Percentiles rank a stretch among this genome's conserved stretches.
phyloP scores from a whole-genome alignment of 2,888 invertebrate genomes.

The Taphrorychus bicolor region DNA sequence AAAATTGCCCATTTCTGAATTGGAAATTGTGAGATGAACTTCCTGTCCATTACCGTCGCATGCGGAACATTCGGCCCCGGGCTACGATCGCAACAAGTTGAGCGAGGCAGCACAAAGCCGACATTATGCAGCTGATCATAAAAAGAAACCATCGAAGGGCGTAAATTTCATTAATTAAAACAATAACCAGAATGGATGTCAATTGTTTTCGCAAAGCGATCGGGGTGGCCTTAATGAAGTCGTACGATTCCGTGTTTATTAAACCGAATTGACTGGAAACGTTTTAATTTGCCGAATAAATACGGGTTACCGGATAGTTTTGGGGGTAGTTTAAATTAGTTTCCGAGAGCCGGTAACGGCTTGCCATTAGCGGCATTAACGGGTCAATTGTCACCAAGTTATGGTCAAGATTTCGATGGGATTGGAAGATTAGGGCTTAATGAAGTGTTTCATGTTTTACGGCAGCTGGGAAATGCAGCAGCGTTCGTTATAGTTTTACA shows the following conservation, averaged over 20 bases:
- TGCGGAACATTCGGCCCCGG: background rate
- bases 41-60: background rate
- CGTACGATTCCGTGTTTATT: conserved; percentile 37
- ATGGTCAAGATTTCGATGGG: conserved; percentile 9
- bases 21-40: background rate
- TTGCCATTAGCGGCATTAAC: conserved; percentile 17
- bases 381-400: conserved; percentile 14
- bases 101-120: conserved; percentile 4
- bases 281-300: conserved; percentile 38
- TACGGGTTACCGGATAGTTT: conserved; percentile 32
- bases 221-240: conserved; percentile 29
- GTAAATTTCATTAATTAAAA: conserved; percentile 46
- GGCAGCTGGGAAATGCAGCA: no score
- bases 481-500: no score
- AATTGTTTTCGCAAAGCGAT: conserved; percentile 36
- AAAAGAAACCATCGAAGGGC: conserved; percentile 39
- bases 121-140: conserved; percentile 39
- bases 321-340: conserved; percentile 35
- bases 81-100: background rate
- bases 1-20: no score
- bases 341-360: conserved; percentile 13
- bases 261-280: conserved; percentile 38
- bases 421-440: conserved; percentile 2
- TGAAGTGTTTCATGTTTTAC: no score
- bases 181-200: conserved; percentile 41